Evolutionary conservation across 1,140 invertebrate species (phyloP), one percentile per base, ranked within the genome.

Genomic region (Caenorhabditis inopinata): DNA sequence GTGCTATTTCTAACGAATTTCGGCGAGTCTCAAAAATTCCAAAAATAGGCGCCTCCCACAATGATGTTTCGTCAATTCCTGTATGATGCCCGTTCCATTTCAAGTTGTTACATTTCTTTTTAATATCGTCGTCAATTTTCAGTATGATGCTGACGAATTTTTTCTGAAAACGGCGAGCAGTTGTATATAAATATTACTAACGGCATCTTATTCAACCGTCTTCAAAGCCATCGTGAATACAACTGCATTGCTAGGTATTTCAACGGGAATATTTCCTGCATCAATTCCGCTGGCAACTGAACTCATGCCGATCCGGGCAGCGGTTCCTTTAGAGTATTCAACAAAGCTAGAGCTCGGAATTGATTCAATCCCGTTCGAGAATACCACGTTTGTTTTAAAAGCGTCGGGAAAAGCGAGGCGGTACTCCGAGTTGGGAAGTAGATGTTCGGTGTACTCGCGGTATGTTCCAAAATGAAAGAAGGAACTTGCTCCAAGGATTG

Each of bases 381-480:
- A 25, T 6, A 48, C 29, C 1, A 51, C 25, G n/a, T 76, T 53
- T 3, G 47, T 35, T 16, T 48, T 32, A 35, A 53, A 76, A 14
- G 11, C 23, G 0, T 12, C 25, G 0, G 46, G 32, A 38, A 76
- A 76, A 0, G 75, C 12, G 11, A 16, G 5, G 2, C 18, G 21
- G n/a, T 11, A 42, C 1, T 11, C n/a, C 6, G 53, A 45, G 38
- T 78, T 18, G 1, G 49, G 25, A 0, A 78, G 23, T 7, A 78
- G 25, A 21, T 16, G 27, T 21, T 68, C 58, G n/a, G 38, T 18
- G 32, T 18, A 68, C 35, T 78, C 76, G 3, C 11, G 21, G n/a
- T 58, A 53, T 14, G 76, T 78, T 27, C 76, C 76, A 27, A 78
- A 47, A 53, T 78, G 76, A 42, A 78, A 78, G 23, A 78, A 78